These are phyloP conservation scores for Paramormyrops hopkinsi DNA, from an alignment of 2,797 vertebrate genomes.

Conservation along the genomic window DNA sequence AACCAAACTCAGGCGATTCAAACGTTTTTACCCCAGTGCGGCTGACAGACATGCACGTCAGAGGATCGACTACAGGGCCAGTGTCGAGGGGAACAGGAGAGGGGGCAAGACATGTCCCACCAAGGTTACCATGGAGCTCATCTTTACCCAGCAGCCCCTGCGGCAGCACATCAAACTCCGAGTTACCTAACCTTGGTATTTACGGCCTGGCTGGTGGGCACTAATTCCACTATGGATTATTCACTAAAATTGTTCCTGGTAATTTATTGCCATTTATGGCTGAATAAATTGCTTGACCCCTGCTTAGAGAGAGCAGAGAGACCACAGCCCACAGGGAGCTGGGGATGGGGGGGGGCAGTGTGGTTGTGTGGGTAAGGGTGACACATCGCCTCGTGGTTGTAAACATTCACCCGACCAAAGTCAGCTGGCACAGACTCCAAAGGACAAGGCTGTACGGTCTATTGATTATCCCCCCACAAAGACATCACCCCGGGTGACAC, in stretches of 20 bases:
- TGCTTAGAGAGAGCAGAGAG: constrained; percentile 36
- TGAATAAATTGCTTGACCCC: constrained; percentile 68
- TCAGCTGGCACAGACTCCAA: constrained; percentile 39
- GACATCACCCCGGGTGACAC: constrained; percentile 26
- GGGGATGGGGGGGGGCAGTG: neutral
- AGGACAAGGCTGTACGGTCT: constrained; percentile 44
- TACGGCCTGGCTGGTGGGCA: constrained; percentile 48
- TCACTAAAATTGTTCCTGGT: constrained; percentile 66
- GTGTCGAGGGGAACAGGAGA: constrained; percentile 14
- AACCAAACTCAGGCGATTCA: neutral
- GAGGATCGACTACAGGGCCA: neutral
- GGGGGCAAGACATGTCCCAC: constrained; percentile 34
- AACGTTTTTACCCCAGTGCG: neutral
- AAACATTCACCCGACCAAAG: constrained; percentile 34
- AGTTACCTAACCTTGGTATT: constrained; percentile 52
- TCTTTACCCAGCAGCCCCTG: constrained; percentile 42
- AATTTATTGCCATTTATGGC: constrained; percentile 63
- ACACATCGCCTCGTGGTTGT: constrained; percentile 38
- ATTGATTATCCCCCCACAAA: constrained; percentile 28
- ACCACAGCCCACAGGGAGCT: constrained; percentile 35
- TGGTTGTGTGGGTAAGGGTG: constrained; percentile 32
- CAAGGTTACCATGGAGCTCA: constrained; percentile 44
- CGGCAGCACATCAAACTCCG: constrained; percentile 48
- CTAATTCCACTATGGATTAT: constrained; percentile 70
- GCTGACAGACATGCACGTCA: neutral